Conservation (phyloP, 2,888 invertebrate species). For the Tachina grossa region DNA sequence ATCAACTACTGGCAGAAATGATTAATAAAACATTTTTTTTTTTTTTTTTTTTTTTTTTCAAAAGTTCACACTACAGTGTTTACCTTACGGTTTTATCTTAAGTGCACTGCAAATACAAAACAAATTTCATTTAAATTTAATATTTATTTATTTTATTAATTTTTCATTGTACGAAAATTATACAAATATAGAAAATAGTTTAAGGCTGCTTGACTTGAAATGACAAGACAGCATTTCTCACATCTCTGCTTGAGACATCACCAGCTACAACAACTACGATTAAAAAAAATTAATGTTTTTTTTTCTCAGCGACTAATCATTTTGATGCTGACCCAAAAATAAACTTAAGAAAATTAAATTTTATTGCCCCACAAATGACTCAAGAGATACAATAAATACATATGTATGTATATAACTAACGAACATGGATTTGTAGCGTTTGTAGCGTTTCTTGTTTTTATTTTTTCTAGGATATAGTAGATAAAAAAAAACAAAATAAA, state of each 20-base stretch:
- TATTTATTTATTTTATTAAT: constrained; percentile 1
- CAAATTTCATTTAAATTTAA: not conserved
- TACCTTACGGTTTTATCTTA: constrained; percentile 7
- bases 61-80: constrained; percentile 17
- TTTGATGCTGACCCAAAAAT: constrained; percentile 56
- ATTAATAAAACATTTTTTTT: constrained; percentile 37
- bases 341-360: constrained; percentile 51
- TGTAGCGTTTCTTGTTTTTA: not conserved
- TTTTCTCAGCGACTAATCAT: constrained; percentile 14
- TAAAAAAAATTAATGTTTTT: not conserved
- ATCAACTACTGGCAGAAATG: constrained; percentile 44
- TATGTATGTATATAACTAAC: not conserved
- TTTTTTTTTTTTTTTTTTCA: not conserved
- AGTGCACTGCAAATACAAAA: not conserved
- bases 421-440: constrained; percentile 11
- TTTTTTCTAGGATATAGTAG: not conserved
- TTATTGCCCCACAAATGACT: constrained; percentile 47
- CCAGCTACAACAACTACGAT: not conserved
- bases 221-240: constrained; percentile 48
- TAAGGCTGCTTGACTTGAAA: constrained; percentile 29
- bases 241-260: constrained; percentile 6
- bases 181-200: constrained; percentile 15
- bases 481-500: not conserved
- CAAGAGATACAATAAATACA: not conserved
- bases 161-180: constrained; percentile 11